Percentiles rank a stretch among this genome's conserved stretches.
phyloP scores from a whole-genome alignment of 23 tunicate species.

The Phallusia fumigata region DNA sequence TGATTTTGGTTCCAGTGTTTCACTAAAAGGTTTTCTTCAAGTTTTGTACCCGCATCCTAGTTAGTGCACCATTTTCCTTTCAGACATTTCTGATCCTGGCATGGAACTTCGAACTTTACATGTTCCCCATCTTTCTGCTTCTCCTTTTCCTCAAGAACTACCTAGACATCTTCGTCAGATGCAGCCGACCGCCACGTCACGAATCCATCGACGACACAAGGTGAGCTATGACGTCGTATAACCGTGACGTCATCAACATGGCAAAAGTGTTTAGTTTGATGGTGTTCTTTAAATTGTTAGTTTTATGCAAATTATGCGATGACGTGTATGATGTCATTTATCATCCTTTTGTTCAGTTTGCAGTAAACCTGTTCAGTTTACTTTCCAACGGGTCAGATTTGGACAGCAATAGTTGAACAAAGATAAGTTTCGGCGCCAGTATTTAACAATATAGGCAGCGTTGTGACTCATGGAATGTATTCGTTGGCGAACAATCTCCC shows the following conservation, averaged over 20 bases:
- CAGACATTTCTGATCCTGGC: conserved; percentile 55
- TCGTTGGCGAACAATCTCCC: too few species aligned
- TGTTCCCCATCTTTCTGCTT: conserved; percentile 71
- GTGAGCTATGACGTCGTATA: not conserved
- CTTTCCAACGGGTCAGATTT: too few species aligned
- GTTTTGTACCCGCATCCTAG: not conserved
- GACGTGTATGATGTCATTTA: too few species aligned
- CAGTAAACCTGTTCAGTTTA: too few species aligned
- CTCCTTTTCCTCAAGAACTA: conserved; percentile 74
- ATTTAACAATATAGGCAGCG: too few species aligned
- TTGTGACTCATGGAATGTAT: too few species aligned
- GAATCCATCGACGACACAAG: conserved; percentile 10
- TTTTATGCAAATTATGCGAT: too few species aligned
- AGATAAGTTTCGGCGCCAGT: too few species aligned
- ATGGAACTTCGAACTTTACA: conserved; percentile 94
- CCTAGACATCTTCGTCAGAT: conserved; percentile 52
- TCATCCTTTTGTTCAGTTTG: too few species aligned
- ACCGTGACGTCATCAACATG: not conserved
- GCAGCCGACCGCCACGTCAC: conserved; percentile 22
- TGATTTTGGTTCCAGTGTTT: too few species aligned
- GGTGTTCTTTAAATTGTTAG: not conserved
- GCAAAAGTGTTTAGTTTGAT: not conserved
- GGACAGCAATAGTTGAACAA: too few species aligned
- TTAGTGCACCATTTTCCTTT: not conserved
- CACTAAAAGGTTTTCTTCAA: too few species aligned